Percentiles rank a stretch among this genome's conserved stretches.
phyloP scores from a whole-genome alignment of 1,140 invertebrate species.

The Drosophila pectinifera region DNA sequence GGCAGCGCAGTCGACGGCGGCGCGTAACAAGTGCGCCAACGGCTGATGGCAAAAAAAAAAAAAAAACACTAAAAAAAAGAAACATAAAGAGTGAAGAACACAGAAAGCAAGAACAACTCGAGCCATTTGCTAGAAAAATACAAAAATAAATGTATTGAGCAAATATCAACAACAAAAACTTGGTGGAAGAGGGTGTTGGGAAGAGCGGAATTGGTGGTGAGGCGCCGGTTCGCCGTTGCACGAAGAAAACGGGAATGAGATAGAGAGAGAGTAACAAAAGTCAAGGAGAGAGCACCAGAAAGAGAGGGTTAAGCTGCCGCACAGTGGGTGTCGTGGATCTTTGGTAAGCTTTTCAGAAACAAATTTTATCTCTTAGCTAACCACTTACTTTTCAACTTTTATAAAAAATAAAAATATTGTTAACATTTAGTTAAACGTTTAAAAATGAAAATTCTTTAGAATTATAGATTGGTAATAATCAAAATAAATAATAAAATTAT shows the following conservation, averaged over 20 bases:
- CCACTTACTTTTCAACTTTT: neutral
- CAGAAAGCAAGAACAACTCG: constrained; percentile 36
- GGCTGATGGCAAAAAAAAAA: constrained; percentile 29
- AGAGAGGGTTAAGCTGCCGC: constrained; percentile 21
- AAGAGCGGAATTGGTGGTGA: neutral
- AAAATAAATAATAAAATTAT: neutral
- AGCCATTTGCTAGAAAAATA: constrained; percentile 55
- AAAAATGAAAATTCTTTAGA: neutral
- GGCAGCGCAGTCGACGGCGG: constrained; percentile 35
- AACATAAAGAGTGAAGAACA: constrained; percentile 4
- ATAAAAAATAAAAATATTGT: neutral
- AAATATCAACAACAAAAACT: constrained; percentile 64
- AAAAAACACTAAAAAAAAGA: constrained; percentile 10
- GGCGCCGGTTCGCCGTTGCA: constrained; percentile 19
- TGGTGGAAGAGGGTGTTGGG: neutral
- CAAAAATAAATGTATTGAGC: constrained; percentile 80
- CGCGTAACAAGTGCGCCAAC: constrained; percentile 74
- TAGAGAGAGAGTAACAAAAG: constrained; percentile 15
- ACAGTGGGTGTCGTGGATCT: constrained; percentile 39
- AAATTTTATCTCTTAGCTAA: neutral
- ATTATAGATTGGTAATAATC: neutral
- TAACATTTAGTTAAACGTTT: neutral
- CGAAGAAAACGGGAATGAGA: constrained; percentile 14
- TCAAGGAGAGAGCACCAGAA: constrained; percentile 8
- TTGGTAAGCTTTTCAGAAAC: neutral